These are phyloP conservation scores for Dicrostonyx torquatus DNA, from an alignment of 2,797 vertebrate species.

Conservation along the genomic window DNA sequence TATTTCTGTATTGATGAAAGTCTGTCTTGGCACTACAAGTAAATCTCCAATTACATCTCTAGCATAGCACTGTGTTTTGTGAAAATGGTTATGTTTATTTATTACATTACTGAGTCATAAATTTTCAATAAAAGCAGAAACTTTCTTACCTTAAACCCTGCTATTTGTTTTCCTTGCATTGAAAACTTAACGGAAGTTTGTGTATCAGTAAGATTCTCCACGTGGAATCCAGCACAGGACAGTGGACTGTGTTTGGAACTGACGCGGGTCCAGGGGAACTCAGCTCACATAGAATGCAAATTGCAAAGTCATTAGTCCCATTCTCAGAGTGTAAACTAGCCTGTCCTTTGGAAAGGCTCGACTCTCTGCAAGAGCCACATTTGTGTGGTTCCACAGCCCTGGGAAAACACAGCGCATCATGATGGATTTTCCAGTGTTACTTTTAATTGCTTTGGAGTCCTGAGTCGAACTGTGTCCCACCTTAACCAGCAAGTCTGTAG, in stretches of 20 bases:
- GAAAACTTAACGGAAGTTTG: constrained; percentile 61
- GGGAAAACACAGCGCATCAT: neutral
- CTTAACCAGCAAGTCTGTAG: neutral
- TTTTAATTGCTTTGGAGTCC: constrained; percentile 18
- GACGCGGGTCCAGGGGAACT: constrained; percentile 48
- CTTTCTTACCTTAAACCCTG: constrained; percentile 92
- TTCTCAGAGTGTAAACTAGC: constrained; percentile 62
- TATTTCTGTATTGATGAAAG: constrained; percentile 90
- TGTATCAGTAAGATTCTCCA: constrained; percentile 59
- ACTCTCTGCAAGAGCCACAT: constrained; percentile 61
- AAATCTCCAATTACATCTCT: constrained; percentile 85
- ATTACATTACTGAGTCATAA: constrained; percentile 94
- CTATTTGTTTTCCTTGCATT: constrained; percentile 77
- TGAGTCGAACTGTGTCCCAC: constrained; percentile 26
- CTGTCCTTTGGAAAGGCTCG: constrained; percentile 56
- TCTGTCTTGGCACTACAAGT: constrained; percentile 87
- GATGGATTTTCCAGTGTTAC: constrained; percentile 15
- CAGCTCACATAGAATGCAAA: constrained; percentile 64
- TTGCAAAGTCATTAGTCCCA: constrained; percentile 66
- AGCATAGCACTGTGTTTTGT: constrained; percentile 88
- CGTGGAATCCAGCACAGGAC: constrained; percentile 38
- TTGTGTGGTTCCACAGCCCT: constrained; percentile 40
- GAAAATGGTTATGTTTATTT: constrained; percentile 96
- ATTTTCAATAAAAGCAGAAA: constrained; percentile 96
- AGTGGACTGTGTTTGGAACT: constrained; percentile 56